Conservation (phyloP, 2,113 vertebrate species). For the Embiotoca jacksoni region DNA sequence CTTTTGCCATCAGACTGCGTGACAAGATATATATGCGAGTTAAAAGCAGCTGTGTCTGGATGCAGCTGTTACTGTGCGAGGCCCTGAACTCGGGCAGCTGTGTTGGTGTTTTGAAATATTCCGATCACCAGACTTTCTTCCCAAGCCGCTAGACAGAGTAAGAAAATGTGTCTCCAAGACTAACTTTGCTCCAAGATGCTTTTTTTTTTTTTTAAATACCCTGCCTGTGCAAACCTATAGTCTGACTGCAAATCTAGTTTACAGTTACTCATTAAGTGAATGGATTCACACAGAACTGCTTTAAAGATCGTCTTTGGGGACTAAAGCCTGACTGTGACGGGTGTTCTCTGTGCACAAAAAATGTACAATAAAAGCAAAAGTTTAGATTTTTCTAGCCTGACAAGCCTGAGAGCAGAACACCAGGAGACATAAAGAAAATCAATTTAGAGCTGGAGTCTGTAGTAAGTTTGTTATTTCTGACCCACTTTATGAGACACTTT, state of each 20-base stretch:
- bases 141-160: slow-evolving; percentile 15
- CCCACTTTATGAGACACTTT: slow-evolving; percentile 30
- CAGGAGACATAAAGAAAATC: slow-evolving; percentile 32
- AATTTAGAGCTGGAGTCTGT: slow-evolving; percentile 17
- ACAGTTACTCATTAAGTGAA: not conserved
- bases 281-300: not conserved
- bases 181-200: not conserved
- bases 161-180: not conserved
- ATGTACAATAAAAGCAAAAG: slow-evolving; percentile 15
- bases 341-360: not conserved
- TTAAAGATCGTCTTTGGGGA: not conserved
- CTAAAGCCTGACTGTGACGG: not conserved
- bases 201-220: not conserved
- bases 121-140: not conserved
- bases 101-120: slow-evolving; percentile 20
- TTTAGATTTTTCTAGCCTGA: slow-evolving; percentile 16
- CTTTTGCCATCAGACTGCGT: slow-evolving; percentile 20
- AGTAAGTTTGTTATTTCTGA: slow-evolving; percentile 40
- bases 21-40: not conserved
- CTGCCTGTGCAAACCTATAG: not conserved
- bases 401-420: slow-evolving; percentile 7
- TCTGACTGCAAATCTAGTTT: not conserved
- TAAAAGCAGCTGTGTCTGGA: slow-evolving; percentile 25
- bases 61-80: slow-evolving; percentile 42
- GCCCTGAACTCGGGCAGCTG: slow-evolving; percentile 32